Evolutionary conservation across 2,113 vertebrate species (phyloP).

Genomic region (Murina feae): DNA sequence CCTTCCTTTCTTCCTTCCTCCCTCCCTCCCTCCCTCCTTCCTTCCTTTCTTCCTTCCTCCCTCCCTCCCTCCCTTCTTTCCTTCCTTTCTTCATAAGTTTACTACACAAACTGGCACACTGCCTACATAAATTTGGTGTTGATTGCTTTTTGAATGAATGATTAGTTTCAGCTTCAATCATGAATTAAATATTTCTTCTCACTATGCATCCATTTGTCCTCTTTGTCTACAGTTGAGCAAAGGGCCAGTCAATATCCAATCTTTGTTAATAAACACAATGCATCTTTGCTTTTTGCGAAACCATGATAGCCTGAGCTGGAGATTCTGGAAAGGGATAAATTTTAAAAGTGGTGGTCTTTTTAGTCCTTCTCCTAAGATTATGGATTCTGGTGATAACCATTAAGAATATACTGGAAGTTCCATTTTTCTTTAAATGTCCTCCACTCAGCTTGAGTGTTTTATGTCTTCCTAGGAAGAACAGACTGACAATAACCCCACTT

Average conservation of each 20-base stretch:
- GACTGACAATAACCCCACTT: neutral
- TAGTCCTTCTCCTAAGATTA: neutral
- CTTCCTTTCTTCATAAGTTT: neutral
- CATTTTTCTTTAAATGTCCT: neutral
- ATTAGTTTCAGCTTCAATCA: conserved; percentile 38
- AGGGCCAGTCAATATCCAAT: neutral
- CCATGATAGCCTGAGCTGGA: neutral
- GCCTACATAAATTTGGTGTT: neutral
- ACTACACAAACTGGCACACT: neutral
- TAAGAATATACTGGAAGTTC: neutral
- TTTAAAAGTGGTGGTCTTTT: neutral
- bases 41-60: neutral
- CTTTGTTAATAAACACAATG: neutral
- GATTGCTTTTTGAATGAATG: neutral
- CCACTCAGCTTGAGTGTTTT: neutral
- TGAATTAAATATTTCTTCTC: conserved; percentile 20
- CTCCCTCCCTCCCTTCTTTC: neutral
- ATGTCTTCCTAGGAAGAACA: neutral
- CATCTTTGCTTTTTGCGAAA: neutral
- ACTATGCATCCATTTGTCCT: neutral
- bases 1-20: neutral
- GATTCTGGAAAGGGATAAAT: neutral
- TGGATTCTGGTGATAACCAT: neutral
- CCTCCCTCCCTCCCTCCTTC: neutral
- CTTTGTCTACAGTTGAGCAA: neutral